Base-by-base conservation (phyloP, 2,113 vertebrate species). In the Xiphias gladius region DNA sequence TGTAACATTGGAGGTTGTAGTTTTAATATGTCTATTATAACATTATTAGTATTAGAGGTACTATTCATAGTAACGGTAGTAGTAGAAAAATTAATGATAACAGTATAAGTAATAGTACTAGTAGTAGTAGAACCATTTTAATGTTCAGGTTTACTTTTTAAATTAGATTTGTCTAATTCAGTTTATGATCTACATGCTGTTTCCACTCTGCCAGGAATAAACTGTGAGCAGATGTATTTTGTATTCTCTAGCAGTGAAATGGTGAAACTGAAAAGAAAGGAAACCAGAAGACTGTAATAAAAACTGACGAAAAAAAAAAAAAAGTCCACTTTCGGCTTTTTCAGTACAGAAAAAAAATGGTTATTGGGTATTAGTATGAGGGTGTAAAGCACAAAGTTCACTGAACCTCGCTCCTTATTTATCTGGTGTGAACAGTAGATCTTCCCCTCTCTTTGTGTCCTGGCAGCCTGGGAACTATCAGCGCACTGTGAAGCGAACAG, bases 391-490 rank as follows among this genome's bases (percentile, higher is more conserved):
- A 9, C 28, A 2, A 2, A 12, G 41, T 61, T 28, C 2, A 12
- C 8, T 39, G 6, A 17, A 24, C n/a, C 26, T 66, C 26, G 28
- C 35, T 35, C 57, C 52, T 24, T 35, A 59, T 77, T 74, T 68
- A 76, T 73, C 11, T 30, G 4, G 17, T 41, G 62, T 55, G 17
- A 61, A 76, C 72, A 67, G 50, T 20, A 16, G 22, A 24, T 65
- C 67, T 64, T 64, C 59, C 28, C 82, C 17, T 80, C 24, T 75
- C 58, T 87, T 66, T 88, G 57, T 88, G 52, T 79, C 66, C 63
- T 63, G 55, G 67, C 88, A 97, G 96, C 96, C 96, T 52, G 96
- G 95, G 85, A 97, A 96, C 88, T 96, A 96, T 58, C 95, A 96
- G 69, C 83, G 79, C 83, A 96, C 96, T 0, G 95, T 96, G 64